These are phyloP conservation scores for Nezara viridula DNA, from an alignment of 2,888 invertebrate genomes.

Conservation along the genomic window DNA sequence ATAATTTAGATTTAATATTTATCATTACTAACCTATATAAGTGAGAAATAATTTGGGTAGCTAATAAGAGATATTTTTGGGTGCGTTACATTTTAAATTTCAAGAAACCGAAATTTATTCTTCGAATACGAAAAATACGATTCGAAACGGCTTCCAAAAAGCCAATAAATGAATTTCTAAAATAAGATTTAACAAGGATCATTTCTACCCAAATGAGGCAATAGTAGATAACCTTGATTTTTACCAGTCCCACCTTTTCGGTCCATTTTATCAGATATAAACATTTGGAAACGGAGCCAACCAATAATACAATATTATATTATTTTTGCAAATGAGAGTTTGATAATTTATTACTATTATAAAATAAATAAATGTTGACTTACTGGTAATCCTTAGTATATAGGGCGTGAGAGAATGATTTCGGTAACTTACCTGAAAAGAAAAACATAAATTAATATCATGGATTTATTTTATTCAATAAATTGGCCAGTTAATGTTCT, in stretches of 20 bases:
- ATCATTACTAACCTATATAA: neutral
- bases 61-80: neutral
- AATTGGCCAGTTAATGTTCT: neutral
- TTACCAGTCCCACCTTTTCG: constrained; percentile 11
- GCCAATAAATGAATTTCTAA: constrained; percentile 1
- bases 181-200: constrained; percentile 27
- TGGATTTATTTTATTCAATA: neutral
- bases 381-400: neutral
- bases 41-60: neutral
- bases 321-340: neutral
- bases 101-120: neutral
- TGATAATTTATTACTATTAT: neutral
- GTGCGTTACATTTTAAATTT: neutral
- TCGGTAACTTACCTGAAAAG: neutral
- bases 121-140: neutral
- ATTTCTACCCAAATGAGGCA: constrained; percentile 23
- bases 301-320: neutral
- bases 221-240: neutral
- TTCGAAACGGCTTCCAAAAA: neutral
- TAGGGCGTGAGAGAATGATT: neutral
- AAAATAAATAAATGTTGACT: neutral
- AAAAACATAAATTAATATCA: neutral
- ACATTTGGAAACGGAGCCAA: neutral
- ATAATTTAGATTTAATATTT: neutral
- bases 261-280: neutral